Conservation (phyloP, 1,140 invertebrate species). For the Polyergus mexicanus region DNA sequence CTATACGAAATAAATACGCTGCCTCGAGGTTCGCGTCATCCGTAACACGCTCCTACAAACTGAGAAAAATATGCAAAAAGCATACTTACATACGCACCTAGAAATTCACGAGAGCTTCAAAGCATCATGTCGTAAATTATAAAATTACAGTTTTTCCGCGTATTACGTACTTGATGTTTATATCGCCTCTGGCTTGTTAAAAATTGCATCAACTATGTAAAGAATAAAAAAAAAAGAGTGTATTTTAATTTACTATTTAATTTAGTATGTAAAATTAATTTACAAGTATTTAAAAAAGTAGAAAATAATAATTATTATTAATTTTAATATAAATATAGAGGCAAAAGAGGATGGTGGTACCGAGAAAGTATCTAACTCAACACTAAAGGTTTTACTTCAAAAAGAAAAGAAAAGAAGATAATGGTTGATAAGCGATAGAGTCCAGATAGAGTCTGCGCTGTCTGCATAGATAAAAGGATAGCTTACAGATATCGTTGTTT, state of each 20-base stretch:
- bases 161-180: conserved; percentile 33
- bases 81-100: neutral
- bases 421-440: conserved; percentile 35
- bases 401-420: neutral
- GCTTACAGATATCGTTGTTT: conserved; percentile 44
- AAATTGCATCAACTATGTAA: neutral
- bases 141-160: conserved; percentile 40
- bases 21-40: conserved; percentile 24
- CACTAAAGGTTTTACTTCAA: neutral
- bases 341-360: neutral
- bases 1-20: conserved; percentile 4
- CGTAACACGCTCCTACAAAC: conserved; percentile 38
- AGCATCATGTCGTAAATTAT: conserved; percentile 37
- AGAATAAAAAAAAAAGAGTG: neutral
- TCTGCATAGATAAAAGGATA: conserved; percentile 37
- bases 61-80: conserved; percentile 24
- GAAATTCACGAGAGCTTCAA: neutral
- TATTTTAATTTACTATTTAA: conserved; percentile 8
- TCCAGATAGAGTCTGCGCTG: conserved; percentile 19
- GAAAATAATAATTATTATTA: too few relatives aligned
- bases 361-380: neutral
- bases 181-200: neutral
- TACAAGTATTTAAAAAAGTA: neutral
- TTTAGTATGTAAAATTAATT: neutral
- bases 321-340: neutral